These are phyloP conservation scores for Nomada fabriciana DNA, from an alignment of 2,888 invertebrate species.

Conservation along the genomic window DNA sequence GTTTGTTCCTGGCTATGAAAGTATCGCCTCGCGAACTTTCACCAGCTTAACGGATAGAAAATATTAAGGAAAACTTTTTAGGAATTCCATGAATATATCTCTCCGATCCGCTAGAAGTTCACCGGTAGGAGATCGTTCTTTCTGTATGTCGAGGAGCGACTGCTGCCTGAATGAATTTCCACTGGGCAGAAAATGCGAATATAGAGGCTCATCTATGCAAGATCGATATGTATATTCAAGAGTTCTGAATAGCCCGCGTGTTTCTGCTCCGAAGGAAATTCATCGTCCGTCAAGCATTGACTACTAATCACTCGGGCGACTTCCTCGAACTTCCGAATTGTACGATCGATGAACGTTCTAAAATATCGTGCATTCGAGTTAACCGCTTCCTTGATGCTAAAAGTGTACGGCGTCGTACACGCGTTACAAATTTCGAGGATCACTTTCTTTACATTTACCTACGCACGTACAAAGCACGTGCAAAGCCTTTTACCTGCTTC, in stretches of 20 bases:
- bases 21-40: background rate
- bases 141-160: background rate
- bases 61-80: conserved; percentile 22
- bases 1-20: background rate
- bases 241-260: conserved; percentile 14
- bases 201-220: conserved; percentile 10
- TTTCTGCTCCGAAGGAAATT: conserved; percentile 20
- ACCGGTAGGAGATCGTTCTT: conserved; percentile 17
- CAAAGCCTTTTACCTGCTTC: no score
- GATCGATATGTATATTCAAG: conserved; percentile 31
- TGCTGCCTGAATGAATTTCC: background rate
- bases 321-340: background rate
- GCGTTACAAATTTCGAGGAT: no score
- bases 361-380: background rate
- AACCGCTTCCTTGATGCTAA: no score
- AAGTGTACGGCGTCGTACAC: no score
- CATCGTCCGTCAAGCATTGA: conserved; percentile 13
- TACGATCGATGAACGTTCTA: background rate
- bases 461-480: no score
- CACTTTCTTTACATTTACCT: no score
- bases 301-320: conserved; percentile 14
- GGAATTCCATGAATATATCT: conserved; percentile 10
- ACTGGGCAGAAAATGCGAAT: conserved; percentile 20
- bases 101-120: conserved; percentile 40
- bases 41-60: background rate